A percentile compares a stretch with the other conserved stretches of the same genome.
Evolutionary conservation across 1,140 invertebrate genomes (phyloP).

Genomic region (Drosophila varians): DNA sequence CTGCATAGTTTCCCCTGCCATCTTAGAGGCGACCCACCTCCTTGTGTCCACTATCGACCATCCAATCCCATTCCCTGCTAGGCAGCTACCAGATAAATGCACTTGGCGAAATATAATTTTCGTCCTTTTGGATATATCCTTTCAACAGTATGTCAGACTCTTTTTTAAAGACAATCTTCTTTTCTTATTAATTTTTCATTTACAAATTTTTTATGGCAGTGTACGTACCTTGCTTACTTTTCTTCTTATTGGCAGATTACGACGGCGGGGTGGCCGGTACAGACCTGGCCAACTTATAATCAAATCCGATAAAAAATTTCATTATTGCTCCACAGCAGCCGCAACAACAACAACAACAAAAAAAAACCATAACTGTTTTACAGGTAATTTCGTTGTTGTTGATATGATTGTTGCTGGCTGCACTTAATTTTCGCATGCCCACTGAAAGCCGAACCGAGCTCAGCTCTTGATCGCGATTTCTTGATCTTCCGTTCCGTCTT

Average conservation of each 20-base stretch:
- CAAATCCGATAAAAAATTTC: conserved; percentile 82
- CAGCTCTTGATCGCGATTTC: conserved; percentile 78
- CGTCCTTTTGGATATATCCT: too few species aligned
- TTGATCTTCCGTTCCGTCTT: conserved; percentile 62
- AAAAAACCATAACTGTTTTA: conserved; percentile 76
- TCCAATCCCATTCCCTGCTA: conserved; percentile 34
- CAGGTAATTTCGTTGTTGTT: conserved; percentile 75
- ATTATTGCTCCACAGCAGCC: conserved; percentile 74
- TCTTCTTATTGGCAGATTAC: conserved; percentile 82
- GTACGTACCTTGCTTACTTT: conserved; percentile 66
- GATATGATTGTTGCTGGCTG: conserved; percentile 74
- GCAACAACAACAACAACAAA: conserved; percentile 28
- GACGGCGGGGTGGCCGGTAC: conserved; percentile 49
- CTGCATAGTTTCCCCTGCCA: conserved; percentile 54
- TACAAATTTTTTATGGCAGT: conserved; percentile 4
- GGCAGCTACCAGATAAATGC: conserved; percentile 36
- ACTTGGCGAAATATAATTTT: conserved; percentile 11
- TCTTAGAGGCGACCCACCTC: too few species aligned
- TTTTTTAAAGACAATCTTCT: too few species aligned
- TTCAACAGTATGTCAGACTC: too few species aligned
- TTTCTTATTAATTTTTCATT: too few species aligned
- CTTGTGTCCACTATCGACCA: conserved; percentile 4
- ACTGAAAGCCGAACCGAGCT: conserved; percentile 37
- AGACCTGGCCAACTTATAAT: conserved; percentile 71
- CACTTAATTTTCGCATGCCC: conserved; percentile 81